These are phyloP conservation scores for Palloptera scutellata DNA, from an alignment of 2,888 invertebrate genomes.

Conservation along the genomic window DNA sequence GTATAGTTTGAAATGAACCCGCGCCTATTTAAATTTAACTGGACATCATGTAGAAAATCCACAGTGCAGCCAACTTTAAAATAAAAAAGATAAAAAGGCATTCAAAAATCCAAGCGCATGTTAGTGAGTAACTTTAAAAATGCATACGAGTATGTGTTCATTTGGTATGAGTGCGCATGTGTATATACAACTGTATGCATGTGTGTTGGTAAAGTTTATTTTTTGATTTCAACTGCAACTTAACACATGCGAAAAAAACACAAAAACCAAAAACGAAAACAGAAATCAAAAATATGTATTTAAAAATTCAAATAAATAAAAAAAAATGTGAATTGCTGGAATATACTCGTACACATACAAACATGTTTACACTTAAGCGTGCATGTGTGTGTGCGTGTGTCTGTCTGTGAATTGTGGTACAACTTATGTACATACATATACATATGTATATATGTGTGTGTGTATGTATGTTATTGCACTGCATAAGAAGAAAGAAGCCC, in stretches of 20 bases:
- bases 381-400: neutral
- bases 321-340: neutral
- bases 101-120: too few species aligned
- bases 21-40: slow-evolving; percentile 48
- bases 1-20: slow-evolving; percentile 11
- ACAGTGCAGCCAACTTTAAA: slow-evolving; percentile 11
- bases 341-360: neutral
- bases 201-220: too few species aligned
- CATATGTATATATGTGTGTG: slow-evolving; percentile 17
- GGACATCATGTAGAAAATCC: neutral
- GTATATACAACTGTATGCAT: neutral
- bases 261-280: too few species aligned
- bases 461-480: neutral
- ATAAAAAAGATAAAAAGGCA: neutral
- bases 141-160: slow-evolving; percentile 43
- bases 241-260: too few species aligned
- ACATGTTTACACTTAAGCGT: neutral
- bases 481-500: slow-evolving; percentile 11
- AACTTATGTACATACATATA: slow-evolving; percentile 4
- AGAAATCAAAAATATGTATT: too few species aligned
- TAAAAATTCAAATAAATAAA: too few species aligned
- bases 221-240: too few species aligned
- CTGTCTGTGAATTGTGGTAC: neutral
- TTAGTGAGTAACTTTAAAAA: too few species aligned
- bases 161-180: slow-evolving; percentile 32